Evolutionary conservation across 2,113 vertebrate genomes (phyloP).

Genomic region (Chlorodrepanis virens): DNA sequence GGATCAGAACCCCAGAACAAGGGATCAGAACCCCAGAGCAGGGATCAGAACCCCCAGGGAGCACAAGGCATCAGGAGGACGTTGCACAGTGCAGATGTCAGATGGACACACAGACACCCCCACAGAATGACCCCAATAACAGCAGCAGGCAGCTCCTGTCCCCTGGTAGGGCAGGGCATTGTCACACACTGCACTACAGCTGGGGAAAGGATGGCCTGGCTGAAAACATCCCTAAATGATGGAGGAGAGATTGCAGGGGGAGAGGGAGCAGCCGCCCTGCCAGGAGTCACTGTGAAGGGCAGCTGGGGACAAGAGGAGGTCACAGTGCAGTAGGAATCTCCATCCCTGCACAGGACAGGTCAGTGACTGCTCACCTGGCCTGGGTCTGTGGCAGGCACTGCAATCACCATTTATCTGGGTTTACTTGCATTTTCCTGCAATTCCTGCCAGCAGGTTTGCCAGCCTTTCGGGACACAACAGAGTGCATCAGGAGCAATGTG

Average conservation of each 20-base stretch:
- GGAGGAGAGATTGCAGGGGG: not conserved
- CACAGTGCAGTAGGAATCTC: not conserved
- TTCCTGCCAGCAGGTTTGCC: not conserved
- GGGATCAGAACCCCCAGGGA: too few species aligned
- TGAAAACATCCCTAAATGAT: not conserved
- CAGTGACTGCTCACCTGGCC: accelerated
- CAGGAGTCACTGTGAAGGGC: not conserved
- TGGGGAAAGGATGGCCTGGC: not conserved
- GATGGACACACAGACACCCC: not conserved
- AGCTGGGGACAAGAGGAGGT: too few species aligned
- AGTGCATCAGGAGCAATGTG: not conserved
- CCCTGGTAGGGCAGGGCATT: not conserved
- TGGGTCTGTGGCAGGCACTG: accelerated
- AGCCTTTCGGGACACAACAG: not conserved
- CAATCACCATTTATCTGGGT: not conserved
- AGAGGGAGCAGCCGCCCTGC: not conserved
- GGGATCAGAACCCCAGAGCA: not conserved
- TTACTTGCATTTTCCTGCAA: not conserved
- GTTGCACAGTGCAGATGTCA: not conserved
- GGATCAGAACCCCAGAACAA: not conserved
- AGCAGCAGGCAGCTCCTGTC: accelerated
- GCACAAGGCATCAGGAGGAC: not conserved
- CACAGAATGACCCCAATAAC: not conserved
- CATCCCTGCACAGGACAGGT: not conserved
- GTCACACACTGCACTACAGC: not conserved